Percentiles rank a stretch among this genome's conserved stretches.
Evolutionary conservation across 2,797 vertebrate species (phyloP).

Genomic region (Botia almorhae): DNA sequence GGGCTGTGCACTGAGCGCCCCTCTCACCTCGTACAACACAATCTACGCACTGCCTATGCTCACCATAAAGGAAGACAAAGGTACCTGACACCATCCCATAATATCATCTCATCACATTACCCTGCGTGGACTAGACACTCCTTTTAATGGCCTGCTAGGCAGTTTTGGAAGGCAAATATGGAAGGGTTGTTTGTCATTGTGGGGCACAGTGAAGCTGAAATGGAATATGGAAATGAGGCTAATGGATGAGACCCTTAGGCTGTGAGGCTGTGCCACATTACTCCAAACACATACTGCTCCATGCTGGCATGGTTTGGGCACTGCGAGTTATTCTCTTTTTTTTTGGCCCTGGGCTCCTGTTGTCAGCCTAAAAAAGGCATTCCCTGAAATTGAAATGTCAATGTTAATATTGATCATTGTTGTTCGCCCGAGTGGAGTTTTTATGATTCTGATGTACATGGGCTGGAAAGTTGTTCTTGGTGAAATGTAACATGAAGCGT

Average conservation of each 20-base stretch:
- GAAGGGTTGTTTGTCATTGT: slow-evolving; percentile 5
- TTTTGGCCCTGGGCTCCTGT: slow-evolving; percentile 21
- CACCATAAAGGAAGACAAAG: slow-evolving; percentile 99
- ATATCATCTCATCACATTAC: slow-evolving; percentile 6
- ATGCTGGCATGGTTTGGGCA: slow-evolving; percentile 18
- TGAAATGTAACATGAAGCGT: not conserved
- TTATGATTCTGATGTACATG: not conserved
- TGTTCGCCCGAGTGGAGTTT: not conserved
- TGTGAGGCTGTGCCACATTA: slow-evolving; percentile 28
- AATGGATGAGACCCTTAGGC: slow-evolving; percentile 35
- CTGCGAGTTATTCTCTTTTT: slow-evolving; percentile 13
- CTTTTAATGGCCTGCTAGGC: slow-evolving; percentile 11
- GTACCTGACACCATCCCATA: slow-evolving; percentile 69
- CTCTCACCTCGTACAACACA: slow-evolving; percentile 87
- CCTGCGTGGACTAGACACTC: not conserved
- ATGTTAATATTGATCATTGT: not conserved
- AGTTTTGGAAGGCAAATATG: slow-evolving; percentile 1
- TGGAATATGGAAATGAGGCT: slow-evolving; percentile 44
- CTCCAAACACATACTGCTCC: not conserved
- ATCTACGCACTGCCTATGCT: slow-evolving; percentile 97
- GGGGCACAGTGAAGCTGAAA: slow-evolving; percentile 19
- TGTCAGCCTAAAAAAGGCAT: slow-evolving; percentile 19
- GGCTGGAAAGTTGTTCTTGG: not conserved
- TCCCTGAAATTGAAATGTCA: slow-evolving; percentile 52
- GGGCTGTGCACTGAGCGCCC: slow-evolving; percentile 87